Percentiles rank a stretch among this genome's conserved stretches.
Conservation (phyloP, 2,113 vertebrate species). For the Piaya cayana region DNA sequence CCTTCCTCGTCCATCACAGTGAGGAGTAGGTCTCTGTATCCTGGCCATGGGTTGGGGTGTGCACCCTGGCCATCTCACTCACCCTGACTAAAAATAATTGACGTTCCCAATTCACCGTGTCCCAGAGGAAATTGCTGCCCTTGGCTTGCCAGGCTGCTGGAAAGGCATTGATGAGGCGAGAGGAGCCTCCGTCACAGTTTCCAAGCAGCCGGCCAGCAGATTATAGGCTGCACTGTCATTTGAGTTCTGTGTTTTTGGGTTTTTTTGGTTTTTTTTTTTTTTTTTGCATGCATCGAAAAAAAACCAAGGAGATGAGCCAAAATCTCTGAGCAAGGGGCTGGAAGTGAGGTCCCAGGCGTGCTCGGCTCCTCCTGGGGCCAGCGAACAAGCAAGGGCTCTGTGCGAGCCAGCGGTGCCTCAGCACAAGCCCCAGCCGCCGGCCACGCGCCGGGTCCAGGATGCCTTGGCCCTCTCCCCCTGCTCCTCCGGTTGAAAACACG, state of each 20-base stretch:
- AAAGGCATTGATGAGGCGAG: neutral
- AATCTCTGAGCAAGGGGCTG: neutral
- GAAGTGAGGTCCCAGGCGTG: neutral
- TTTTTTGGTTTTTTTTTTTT: no score
- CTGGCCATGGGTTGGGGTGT: accelerated
- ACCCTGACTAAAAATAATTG: neutral
- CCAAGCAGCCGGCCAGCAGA: constrained; percentile 45
- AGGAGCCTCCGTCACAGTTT: constrained; percentile 55
- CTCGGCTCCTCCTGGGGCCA: neutral
- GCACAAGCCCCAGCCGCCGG: neutral
- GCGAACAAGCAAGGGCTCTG: neutral
- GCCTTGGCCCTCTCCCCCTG: neutral
- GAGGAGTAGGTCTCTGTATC: neutral
- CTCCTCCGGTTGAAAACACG: neutral
- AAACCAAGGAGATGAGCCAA: constrained; percentile 12
- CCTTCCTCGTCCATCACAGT: neutral
- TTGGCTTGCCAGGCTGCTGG: neutral
- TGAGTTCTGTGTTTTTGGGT: neutral
- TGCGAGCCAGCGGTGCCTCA: accelerated
- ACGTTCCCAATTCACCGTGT: neutral
- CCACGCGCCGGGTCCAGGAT: neutral
- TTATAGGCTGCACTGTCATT: constrained; percentile 30
- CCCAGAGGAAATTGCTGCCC: neutral
- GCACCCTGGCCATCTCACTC: neutral
- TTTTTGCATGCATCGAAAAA: neutral